Percentiles rank a stretch among this genome's conserved stretches.
Conservation (phyloP, 1,140 invertebrate species). For the Orussus abietinus region DNA sequence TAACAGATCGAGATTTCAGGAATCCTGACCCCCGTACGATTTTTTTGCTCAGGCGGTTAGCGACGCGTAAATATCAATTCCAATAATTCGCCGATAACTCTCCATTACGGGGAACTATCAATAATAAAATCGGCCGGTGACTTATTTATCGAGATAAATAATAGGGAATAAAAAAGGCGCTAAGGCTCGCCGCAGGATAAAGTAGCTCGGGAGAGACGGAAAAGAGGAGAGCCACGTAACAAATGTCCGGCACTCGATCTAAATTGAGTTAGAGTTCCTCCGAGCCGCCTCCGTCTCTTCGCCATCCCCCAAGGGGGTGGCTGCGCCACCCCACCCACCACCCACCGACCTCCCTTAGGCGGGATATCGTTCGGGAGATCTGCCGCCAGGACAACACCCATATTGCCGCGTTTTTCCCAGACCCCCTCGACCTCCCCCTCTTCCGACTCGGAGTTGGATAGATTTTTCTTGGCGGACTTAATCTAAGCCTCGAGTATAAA, state of each 20-base stretch:
- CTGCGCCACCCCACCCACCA: slow-evolving; percentile 20
- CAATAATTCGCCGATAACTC: slow-evolving; percentile 17
- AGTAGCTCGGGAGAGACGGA: slow-evolving; percentile 19
- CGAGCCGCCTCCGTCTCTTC: slow-evolving; percentile 15
- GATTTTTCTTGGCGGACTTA: slow-evolving; percentile 51
- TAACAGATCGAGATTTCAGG: no score
- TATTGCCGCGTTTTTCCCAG: slow-evolving; percentile 37
- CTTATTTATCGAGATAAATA: slow-evolving; percentile 54
- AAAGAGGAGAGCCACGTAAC: slow-evolving; percentile 37
- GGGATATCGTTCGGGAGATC: slow-evolving; percentile 38
- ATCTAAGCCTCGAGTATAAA: slow-evolving; percentile 51
- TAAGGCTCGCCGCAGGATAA: slow-evolving; percentile 26
- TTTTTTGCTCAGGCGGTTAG: no score
- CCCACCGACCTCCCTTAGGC: slow-evolving; percentile 17
- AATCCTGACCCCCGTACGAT: no score
- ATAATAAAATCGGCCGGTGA: slow-evolving; percentile 23
- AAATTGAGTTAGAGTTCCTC: slow-evolving; percentile 50
- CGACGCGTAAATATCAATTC: slow-evolving; percentile 10
- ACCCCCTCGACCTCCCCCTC: slow-evolving; percentile 14
- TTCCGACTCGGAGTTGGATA: slow-evolving; percentile 30
- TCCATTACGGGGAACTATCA: slow-evolving; percentile 12
- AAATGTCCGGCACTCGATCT: slow-evolving; percentile 53
- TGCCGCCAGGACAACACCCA: slow-evolving; percentile 39
- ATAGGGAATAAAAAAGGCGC: slow-evolving; percentile 48
- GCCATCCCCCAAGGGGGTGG: slow-evolving; percentile 13